Percentiles rank a stretch among this genome's conserved stretches.
These are phyloP conservation scores for Malthinus flaveolus DNA, from an alignment of 2,888 invertebrate genomes.

Conservation along the genomic window DNA sequence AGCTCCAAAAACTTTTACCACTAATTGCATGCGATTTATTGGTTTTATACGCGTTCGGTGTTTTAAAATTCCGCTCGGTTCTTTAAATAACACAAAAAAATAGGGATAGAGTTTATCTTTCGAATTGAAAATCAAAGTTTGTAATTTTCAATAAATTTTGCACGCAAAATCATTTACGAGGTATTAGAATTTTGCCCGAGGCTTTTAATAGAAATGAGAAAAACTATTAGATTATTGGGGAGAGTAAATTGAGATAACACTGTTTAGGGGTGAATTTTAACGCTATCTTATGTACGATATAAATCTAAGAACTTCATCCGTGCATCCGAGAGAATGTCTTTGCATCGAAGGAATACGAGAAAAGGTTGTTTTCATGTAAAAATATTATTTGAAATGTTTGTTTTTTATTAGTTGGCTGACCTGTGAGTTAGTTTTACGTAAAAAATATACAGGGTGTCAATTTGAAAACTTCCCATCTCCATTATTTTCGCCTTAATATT, in stretches of 20 bases:
- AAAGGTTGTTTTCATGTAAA: no score
- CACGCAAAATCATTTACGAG: slow-evolving; percentile 1
- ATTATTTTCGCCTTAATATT: no score
- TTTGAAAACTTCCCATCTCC: no score
- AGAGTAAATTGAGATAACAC: slow-evolving; percentile 15
- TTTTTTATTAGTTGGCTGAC: no score
- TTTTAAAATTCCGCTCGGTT: slow-evolving; percentile 6
- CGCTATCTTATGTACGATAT: slow-evolving; percentile 1
- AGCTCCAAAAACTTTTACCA: slow-evolving; percentile 2
- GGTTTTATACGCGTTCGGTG: slow-evolving; percentile 15
- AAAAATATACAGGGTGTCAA: no score
- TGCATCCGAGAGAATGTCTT: no score
- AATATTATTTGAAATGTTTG: no score
- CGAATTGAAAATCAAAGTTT: background rate
- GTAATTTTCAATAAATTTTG: background rate
- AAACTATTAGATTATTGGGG: slow-evolving; percentile 15
- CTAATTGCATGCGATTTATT: slow-evolving; percentile 19
- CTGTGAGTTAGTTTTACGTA: no score
- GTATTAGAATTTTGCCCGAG: background rate
- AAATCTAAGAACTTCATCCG: no score
- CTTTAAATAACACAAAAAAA: background rate
- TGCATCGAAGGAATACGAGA: no score
- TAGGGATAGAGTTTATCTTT: slow-evolving; percentile 1
- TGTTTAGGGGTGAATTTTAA: slow-evolving; percentile 17
- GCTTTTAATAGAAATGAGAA: slow-evolving; percentile 6